Base-by-base conservation (phyloP, 2,888 invertebrate species). In the Orthosia gothica region DNA sequence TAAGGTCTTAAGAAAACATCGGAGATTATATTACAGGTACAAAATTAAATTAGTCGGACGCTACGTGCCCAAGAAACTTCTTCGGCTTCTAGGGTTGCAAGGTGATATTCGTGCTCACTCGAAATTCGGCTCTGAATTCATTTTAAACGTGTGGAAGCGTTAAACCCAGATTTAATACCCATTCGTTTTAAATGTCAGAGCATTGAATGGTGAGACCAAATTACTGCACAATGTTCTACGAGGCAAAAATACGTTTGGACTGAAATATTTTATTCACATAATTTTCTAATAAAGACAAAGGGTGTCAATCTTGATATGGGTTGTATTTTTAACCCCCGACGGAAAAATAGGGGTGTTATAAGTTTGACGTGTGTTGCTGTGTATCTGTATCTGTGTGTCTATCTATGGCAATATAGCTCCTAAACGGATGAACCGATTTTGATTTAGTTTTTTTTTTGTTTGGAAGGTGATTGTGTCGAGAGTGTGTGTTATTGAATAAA, bases 31-130 rank as follows among this genome's bases (percentile, higher is more conserved):
- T 82, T 70, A 76, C 73, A 40, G 75, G 68, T 76, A 77, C 74
- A 66, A 77, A 80, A 82, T 84, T 83, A 80, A 86, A 84, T 84
- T 85, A 87, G 78, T 83, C 68, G 61, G 73, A 74, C 64, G 71
- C 76, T 80, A 76, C 76, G 78, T 73, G 75, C 74, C 26, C 26
- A 62, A 66, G 70, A 63, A 80, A 84, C 74, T 85, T 74, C 69
- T 65, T 69, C 58, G 71, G 71, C 70, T 86, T 74, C 64, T 63
- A 73, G 58, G 73, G 79, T 81, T 76, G 76, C 83, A 85, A 79
- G 71, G 76, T 82, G 79, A 84, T 76, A 83, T 84, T 84, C 74
- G 65, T 77, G 70, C 63, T 68, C 59, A 55, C 62, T 76, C 71
- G 67, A 68, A 79, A 76, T 76, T 76, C 65, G 52, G 70, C 32